phyloP scores from a whole-genome alignment of 2,888 invertebrate genomes.

The Lamproptera curius region DNA sequence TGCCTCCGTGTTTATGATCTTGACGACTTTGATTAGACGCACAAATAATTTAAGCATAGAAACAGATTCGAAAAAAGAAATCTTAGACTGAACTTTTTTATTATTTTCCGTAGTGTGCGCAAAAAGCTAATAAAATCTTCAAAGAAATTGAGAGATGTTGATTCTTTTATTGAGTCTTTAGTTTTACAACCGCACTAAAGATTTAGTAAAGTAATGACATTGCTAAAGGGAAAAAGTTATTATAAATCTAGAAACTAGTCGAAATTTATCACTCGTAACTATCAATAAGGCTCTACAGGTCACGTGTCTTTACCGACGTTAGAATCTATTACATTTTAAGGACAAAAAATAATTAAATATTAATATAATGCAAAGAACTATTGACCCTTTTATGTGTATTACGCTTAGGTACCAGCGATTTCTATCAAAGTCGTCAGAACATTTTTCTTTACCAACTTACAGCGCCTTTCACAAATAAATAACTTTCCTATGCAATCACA shows the following conservation, averaged over 20 bases:
- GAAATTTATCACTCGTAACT: too few relatives aligned
- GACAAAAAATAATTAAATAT: too few relatives aligned
- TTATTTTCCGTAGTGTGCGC: background rate
- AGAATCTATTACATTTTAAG: too few relatives aligned
- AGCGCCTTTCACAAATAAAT: constrained; percentile 61
- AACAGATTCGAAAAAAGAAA: too few relatives aligned
- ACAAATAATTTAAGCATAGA: constrained; percentile 2
- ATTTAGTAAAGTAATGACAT: too few relatives aligned
- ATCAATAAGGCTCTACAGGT: too few relatives aligned
- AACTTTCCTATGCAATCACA: constrained; percentile 73
- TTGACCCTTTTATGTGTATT: background rate
- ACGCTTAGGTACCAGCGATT: constrained; percentile 6
- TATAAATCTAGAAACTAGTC: too few relatives aligned
- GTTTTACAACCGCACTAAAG: too few relatives aligned
- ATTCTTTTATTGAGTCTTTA: too few relatives aligned
- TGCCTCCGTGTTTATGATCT: constrained; percentile 13
- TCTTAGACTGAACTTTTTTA: background rate
- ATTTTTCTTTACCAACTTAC: constrained; percentile 43
- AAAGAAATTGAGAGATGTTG: too few relatives aligned
- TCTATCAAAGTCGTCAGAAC: constrained; percentile 25
- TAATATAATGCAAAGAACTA: background rate
- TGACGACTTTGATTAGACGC: constrained; percentile 17
- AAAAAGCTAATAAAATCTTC: background rate
- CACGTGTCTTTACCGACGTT: too few relatives aligned
- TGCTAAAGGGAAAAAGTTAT: too few relatives aligned